Percentiles rank a stretch among this genome's conserved stretches.
These are phyloP conservation scores for Misgurnus mizolepis DNA, from an alignment of 2,113 vertebrate species.

Conservation along the genomic window DNA sequence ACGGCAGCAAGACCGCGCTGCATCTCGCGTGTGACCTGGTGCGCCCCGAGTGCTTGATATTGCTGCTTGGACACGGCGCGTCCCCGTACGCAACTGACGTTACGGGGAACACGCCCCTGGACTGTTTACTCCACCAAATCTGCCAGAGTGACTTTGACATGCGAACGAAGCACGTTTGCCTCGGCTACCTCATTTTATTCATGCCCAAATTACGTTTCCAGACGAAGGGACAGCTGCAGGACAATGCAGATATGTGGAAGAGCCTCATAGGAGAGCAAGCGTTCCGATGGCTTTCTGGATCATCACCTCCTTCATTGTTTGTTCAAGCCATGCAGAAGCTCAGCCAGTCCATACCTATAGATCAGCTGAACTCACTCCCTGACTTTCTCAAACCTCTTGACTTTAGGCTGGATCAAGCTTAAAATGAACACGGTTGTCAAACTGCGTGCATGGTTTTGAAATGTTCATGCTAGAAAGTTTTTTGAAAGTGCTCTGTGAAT, in stretches of 20 bases:
- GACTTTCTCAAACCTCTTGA: conserved; percentile 84
- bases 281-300: conserved; percentile 82
- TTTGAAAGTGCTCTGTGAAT: conserved; percentile 41
- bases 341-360: conserved; percentile 77
- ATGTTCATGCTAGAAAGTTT: neutral
- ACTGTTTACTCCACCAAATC: conserved; percentile 80
- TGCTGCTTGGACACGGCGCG: conserved; percentile 85
- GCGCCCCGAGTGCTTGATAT: conserved; percentile 80
- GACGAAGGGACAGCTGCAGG: conserved; percentile 72
- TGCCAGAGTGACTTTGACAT: conserved; percentile 45
- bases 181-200: conserved; percentile 87
- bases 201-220: conserved; percentile 69
- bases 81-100: conserved; percentile 71
- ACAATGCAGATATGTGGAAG: conserved; percentile 77
- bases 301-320: conserved; percentile 81
- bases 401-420: conserved; percentile 67
- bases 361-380: conserved; percentile 80
- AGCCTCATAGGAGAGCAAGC: conserved; percentile 79
- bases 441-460: neutral
- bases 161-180: conserved; percentile 74
- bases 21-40: conserved; percentile 86
- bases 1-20: conserved; percentile 82
- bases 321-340: conserved; percentile 84
- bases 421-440: conserved; percentile 6
- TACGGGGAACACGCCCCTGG: conserved; percentile 74